phyloP scores from a whole-genome alignment of 2,888 invertebrate species.

The Leptinotarsa rubiginosa region DNA sequence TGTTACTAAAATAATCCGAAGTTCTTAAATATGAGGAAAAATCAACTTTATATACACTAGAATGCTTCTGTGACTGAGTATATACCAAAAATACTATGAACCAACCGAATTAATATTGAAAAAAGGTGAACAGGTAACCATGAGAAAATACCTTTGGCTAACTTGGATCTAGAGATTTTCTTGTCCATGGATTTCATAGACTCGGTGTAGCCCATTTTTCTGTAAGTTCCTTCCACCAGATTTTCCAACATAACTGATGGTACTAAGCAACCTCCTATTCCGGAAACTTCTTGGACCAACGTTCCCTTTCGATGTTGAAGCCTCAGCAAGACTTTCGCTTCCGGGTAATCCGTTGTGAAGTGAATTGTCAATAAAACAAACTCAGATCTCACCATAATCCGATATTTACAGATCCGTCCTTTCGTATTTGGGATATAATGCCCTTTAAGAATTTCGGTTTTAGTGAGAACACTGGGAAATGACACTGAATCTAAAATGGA shows the following conservation, averaged over 20 bases:
- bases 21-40: no score
- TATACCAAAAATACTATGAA: no score
- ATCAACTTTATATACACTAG: no score
- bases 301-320: slow-evolving; percentile 41
- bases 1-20: not conserved
- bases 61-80: no score
- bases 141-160: not conserved
- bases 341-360: slow-evolving; percentile 39
- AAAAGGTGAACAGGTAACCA: no score
- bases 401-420: slow-evolving; percentile 44
- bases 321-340: slow-evolving; percentile 43
- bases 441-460: slow-evolving; percentile 34
- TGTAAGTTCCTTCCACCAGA: not conserved
- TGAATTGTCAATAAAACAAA: slow-evolving; percentile 39
- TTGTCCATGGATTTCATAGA: not conserved
- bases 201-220: slow-evolving; percentile 8
- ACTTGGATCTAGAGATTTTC: not conserved
- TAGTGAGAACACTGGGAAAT: slow-evolving; percentile 21
- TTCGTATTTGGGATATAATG: slow-evolving; percentile 47
- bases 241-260: slow-evolving; percentile 25
- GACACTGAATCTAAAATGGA: slow-evolving; percentile 36
- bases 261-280: slow-evolving; percentile 38
- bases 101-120: no score
- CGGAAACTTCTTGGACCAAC: slow-evolving; percentile 34
- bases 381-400: slow-evolving; percentile 25